A percentile compares a stretch with the other conserved stretches of the same genome.
Conservation (phyloP, 2,113 vertebrate species). For the Deroptyus accipitrinus region DNA sequence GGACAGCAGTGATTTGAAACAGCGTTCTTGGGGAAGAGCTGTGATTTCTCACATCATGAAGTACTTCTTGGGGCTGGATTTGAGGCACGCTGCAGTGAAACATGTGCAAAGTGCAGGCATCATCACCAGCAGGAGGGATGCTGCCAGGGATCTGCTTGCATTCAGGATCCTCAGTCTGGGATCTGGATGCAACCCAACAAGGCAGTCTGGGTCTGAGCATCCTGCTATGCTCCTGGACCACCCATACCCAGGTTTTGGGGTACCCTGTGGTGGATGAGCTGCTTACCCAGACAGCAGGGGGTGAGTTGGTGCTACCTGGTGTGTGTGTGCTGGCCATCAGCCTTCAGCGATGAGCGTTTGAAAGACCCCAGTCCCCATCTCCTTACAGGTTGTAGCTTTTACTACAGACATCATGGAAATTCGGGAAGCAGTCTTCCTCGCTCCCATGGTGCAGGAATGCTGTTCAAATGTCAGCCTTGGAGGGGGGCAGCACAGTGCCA, state of each 20-base stretch:
- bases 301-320: rapidly evolving
- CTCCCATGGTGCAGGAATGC: neutral
- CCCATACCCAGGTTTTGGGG: neutral
- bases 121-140: neutral
- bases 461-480: neutral
- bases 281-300: neutral
- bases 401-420: neutral
- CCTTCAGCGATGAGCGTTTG: neutral
- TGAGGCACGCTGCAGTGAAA: neutral
- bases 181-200: neutral
- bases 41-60: neutral
- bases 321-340: neutral
- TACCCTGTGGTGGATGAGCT: neutral
- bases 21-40: neutral
- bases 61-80: neutral
- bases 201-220: rapidly evolving
- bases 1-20: neutral
- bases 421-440: rapidly evolving
- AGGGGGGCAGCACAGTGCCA: neutral
- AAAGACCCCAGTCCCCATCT: neutral
- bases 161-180: neutral
- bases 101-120: rapidly evolving
- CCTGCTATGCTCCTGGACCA: rapidly evolving
- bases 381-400: neutral
- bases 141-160: neutral